These are phyloP conservation scores for Plumapathes pennacea DNA, from an alignment of 92 coral and sea anemone genomes.

Conservation along the genomic window DNA sequence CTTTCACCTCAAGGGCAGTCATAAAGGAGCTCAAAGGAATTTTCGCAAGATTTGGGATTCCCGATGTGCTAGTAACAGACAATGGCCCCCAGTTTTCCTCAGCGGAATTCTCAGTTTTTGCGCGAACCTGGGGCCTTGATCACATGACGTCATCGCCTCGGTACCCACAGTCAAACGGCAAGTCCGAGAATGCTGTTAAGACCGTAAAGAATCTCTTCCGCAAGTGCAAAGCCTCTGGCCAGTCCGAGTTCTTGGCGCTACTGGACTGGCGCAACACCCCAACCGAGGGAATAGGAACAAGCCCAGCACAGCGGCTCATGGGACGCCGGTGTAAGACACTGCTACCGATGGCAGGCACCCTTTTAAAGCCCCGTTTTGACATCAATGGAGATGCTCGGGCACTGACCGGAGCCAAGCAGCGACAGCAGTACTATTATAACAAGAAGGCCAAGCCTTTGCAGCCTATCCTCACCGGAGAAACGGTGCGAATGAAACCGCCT, in stretches of 20 bases:
- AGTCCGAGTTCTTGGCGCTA: constrained; percentile 34
- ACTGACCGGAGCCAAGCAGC: constrained; percentile 23
- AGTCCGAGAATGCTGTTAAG: constrained; percentile 50
- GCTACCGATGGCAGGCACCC: constrained; percentile 36
- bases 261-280: constrained; percentile 40
- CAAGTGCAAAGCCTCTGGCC: constrained; percentile 52
- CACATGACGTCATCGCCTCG: constrained; percentile 21
- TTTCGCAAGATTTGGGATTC: constrained; percentile 58
- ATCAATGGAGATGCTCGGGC: constrained; percentile 45
- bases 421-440: constrained; percentile 38
- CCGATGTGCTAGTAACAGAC: constrained; percentile 54
- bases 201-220: constrained; percentile 31
- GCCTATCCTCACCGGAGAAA: constrained; percentile 35
- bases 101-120: constrained; percentile 32
- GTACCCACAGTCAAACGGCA: constrained; percentile 39
- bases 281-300: constrained; percentile 37
- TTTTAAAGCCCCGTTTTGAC: constrained; percentile 32
- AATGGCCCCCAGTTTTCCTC: constrained; percentile 44
- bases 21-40: constrained; percentile 47
- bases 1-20: constrained; percentile 41
- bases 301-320: constrained; percentile 53
- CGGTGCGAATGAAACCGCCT: constrained; percentile 49
- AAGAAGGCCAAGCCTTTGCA: constrained; percentile 12
- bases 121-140: constrained; percentile 18
- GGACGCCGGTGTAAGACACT: constrained; percentile 38